Evolutionary conservation across 1,140 invertebrate genomes (phyloP), one percentile per base, ranked within the genome.

Genomic region (Hypothenemus hampei): DNA sequence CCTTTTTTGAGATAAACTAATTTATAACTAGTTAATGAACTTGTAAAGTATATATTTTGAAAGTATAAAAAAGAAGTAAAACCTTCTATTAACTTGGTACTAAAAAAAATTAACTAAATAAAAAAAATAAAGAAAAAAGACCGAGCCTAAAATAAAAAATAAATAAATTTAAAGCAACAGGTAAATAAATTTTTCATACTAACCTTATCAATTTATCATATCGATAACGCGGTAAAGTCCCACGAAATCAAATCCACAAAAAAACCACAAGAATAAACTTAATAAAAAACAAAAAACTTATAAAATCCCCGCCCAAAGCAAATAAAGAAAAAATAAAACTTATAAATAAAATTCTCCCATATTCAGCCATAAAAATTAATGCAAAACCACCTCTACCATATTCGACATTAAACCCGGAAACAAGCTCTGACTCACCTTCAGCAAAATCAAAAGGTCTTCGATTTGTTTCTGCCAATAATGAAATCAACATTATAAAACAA

Each of bases 361-460:
- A 86, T 65, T 87, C 82, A 26, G 75, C 73, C 70, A 87, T 76
- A 81, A 86, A 86, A 78, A 86, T 78, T 71, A 86, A 75, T 58
- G 79, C 77, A 84, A 87, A 86, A n/a, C 70, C 71, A 0, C 75
- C 74, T 67, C 77, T 77, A 73, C 76, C 75, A 77, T 83, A 86
- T 62, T 87, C 84, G 67, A 81, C 72, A 80, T 87, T 86, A 84
- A 83, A 87, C 6, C 83, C 83, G 21, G 81, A 87, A 63, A 87
- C 81, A 75, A 87, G 78, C 68, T 87, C 83, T 37, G 78, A 83
- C 67, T 87, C 82, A 0, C 81, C 81, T 64, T 87, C 83, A 63
- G 81, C 76, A 78, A 87, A 86, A 84, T 87, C 84, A 84, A 86
- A 86, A 56, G 82, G 83, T 65, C 80, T 79, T 0, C 83, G 84